Evolutionary conservation across 2,797 vertebrate species (phyloP).

Genomic region (Gorsachius magnificus): DNA sequence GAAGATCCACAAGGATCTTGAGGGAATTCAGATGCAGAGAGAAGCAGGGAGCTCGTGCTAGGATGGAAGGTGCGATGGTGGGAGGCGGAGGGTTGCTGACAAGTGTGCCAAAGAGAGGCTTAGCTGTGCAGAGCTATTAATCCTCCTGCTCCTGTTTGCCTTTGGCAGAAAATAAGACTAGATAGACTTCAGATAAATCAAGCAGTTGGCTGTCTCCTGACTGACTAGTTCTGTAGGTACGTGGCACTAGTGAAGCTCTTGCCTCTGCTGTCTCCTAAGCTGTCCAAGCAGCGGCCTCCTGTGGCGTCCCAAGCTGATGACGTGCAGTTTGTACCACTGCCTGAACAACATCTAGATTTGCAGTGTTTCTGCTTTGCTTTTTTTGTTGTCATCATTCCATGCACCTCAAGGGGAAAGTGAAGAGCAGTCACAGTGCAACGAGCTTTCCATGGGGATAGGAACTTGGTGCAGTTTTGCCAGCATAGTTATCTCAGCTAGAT

Average conservation of each 20-base stretch:
- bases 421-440: fast-evolving
- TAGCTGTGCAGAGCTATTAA: not conserved
- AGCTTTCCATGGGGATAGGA: not conserved
- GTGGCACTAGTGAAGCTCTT: not conserved
- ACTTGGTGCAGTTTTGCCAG: not conserved
- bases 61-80: not conserved
- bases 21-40: not conserved
- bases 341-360: not conserved
- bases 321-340: fast-evolving
- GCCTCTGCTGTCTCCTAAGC: not conserved
- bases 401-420: not conserved
- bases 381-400: not conserved
- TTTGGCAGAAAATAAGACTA: not conserved
- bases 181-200: not conserved
- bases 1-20: not conserved
- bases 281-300: not conserved
- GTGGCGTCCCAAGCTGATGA: not conserved
- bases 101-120: not conserved
- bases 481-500: not conserved
- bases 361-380: not conserved
- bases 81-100: not conserved
- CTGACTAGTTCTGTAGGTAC: not conserved
- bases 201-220: not conserved
- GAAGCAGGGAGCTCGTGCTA: not conserved
- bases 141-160: not conserved